Evolutionary conservation across 2,888 invertebrate genomes (phyloP), one percentile per base, ranked within the genome.

Genomic region (Meteorus colon): DNA sequence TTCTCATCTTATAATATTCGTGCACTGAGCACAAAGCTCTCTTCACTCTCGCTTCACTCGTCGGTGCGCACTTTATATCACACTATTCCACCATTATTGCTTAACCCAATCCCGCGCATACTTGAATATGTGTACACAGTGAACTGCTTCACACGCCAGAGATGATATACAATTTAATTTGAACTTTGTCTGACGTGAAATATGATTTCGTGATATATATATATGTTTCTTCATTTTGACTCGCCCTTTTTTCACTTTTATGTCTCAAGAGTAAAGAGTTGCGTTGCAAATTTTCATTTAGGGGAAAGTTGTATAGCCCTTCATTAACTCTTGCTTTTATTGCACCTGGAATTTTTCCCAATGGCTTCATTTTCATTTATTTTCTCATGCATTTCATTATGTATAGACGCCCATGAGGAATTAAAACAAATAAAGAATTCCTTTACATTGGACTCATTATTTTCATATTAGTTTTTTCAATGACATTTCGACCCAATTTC

Each of bases 141-240:
- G 19, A 41, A 41, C n/a, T 48, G 16, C n/a, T 48, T 1, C n/a
- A 48, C 48, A 48, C n/a, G n/a, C 2, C 4, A 48, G 16, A 48
- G 6, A 48, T 48, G n/a, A 48, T 41, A 71, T 55, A 73, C 45
- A 66, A 66, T 73, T 73, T 66, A 73, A 73, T 73, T 73, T 72
- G 31, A 31, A 63, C 63, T n/a, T n/a, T 63, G 31, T 34, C 41
- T 63, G 31, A 34, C 66, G 60, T 63, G 48, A 70, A 77, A 75
- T 76, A 77, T 73, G 60, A 77, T 79, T 76, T 73, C n/a, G 48
- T 63, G 6, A 16, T 62, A 10, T 6, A 62, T 34, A 34, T 29
- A 14, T 31, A 4, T 34, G 27, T 63, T 16, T n/a, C 4, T 63
- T 31, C n/a, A 63, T 31, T 31, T 31, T 16, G 16, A 34, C 16